Evolutionary conservation across 1,140 invertebrate species (phyloP).

Genomic region (Meteorus sp.): DNA sequence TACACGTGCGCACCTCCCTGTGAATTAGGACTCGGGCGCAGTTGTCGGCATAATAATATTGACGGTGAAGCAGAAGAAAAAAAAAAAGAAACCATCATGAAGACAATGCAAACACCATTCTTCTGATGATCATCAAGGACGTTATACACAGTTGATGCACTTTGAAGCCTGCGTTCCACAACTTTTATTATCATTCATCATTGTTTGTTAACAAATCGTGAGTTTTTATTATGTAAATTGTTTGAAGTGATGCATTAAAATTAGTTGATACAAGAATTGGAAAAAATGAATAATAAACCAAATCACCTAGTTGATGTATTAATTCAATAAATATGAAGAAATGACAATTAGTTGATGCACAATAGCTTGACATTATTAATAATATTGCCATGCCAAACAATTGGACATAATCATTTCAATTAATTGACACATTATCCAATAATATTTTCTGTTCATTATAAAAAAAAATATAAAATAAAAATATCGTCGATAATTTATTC

Average conservation of each 20-base stretch:
- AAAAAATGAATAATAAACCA: too few relatives aligned
- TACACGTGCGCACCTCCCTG: too few relatives aligned
- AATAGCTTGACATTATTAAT: too few relatives aligned
- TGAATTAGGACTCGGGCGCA: slow-evolving; percentile 12
- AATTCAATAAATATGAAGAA: too few relatives aligned
- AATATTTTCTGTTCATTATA: too few relatives aligned
- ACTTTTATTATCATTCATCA: not conserved
- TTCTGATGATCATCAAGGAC: slow-evolving; percentile 14
- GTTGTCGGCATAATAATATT: too few relatives aligned
- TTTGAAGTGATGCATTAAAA: not conserved
- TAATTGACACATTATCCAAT: not conserved
- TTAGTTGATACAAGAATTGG: not conserved
- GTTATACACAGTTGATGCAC: not conserved
- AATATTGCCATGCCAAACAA: not conserved
- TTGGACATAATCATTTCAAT: not conserved
- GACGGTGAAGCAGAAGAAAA: not conserved
- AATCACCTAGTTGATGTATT: too few relatives aligned
- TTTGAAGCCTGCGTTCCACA: not conserved
- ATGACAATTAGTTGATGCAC: too few relatives aligned
- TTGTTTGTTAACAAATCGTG: not conserved
- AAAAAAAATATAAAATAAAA: too few relatives aligned
- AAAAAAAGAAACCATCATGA: not conserved
- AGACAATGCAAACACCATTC: slow-evolving; percentile 7
- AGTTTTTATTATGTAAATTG: too few relatives aligned
- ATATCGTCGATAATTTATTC: too few relatives aligned